Base-by-base conservation (phyloP, 2,888 invertebrate genomes). In the Fragum fragum region DNA sequence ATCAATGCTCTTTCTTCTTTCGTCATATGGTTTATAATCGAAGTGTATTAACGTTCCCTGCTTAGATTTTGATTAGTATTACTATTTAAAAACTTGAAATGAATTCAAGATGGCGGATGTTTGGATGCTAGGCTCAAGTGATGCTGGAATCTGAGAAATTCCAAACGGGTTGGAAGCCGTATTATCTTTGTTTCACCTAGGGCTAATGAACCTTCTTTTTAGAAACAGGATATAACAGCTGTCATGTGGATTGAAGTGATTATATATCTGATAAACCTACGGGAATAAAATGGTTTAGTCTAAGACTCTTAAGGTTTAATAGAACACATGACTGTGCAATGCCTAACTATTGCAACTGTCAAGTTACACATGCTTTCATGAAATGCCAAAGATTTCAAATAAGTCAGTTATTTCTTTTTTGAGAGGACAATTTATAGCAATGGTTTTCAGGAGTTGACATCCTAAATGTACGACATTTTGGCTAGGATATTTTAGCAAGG, bases 81-180 rank as follows among this genome's bases (percentile, higher is more conserved):
- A n/a, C n/a, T n/a, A n/a, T n/a, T n/a, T n/a, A n/a, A n/a, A 32
- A 32, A 32, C 61, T 29, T 52, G 26, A 77, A 84, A 84, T 84
- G 76, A 78, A 85, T 85, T 81, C 85, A 85, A 85, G 77, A 85
- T 85, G 85, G 85, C 85, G 79, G 47, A 72, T 14, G 28, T 29
- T 23, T 21, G 59, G 63, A 76, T 76, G 76, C 76, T 79, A 79
- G 70, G 76, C 59, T 74, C 52, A 55, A 61, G 76, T 70, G 69
- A 63, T 55, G 21, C 18, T 32, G 77, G 74, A 81, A 66, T 81
- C 55, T 76, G 71, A 55, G 79, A 69, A 73, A 81, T 81, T 81
- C 73, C 74, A 69, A 9, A 26, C 26, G 7, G 23, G 18, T 23
- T 36, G 23, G 66, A 36, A 36, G 16, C 42, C 26, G 61, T 66